Conservation (phyloP, 2,888 invertebrate genomes). For the Cloeon dipterum region DNA sequence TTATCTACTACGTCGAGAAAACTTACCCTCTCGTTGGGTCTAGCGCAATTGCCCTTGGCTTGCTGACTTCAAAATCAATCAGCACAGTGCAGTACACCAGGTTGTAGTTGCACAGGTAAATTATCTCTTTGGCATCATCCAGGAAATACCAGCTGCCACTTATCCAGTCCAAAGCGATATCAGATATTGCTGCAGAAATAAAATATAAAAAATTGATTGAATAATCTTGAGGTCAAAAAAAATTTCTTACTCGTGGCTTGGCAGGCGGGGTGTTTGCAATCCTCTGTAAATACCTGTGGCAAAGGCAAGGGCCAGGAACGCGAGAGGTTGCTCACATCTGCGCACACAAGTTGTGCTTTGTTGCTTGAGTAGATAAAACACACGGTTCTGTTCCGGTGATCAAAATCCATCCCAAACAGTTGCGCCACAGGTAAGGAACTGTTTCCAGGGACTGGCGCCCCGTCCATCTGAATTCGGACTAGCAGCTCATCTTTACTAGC, state of each 20-base stretch:
- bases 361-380: constrained; percentile 42
- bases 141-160: constrained; percentile 69
- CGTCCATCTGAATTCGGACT: background rate
- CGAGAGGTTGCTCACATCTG: constrained; percentile 35
- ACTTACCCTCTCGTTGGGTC: constrained; percentile 49
- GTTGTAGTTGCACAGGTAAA: constrained; percentile 41
- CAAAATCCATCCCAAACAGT: constrained; percentile 33
- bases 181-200: constrained; percentile 34
- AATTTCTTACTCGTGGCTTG: background rate
- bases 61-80: constrained; percentile 37
- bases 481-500: background rate
- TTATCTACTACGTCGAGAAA: background rate
- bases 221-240: background rate
- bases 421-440: constrained; percentile 12
- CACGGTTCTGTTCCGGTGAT: constrained; percentile 38
- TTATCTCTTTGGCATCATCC: constrained; percentile 39
- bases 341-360: constrained; percentile 35
- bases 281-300: constrained; percentile 35
- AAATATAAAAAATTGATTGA: background rate
- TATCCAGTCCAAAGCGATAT: constrained; percentile 64
- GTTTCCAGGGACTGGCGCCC: background rate
- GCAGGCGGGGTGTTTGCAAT: constrained; percentile 24
- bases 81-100: constrained; percentile 43
- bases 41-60: constrained; percentile 49
- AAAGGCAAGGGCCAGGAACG: constrained; percentile 30